A percentile compares a stretch with the other conserved stretches of the same genome.
These are phyloP conservation scores for Leucophora obtusa DNA, from an alignment of 2,888 invertebrate genomes.

Conservation along the genomic window DNA sequence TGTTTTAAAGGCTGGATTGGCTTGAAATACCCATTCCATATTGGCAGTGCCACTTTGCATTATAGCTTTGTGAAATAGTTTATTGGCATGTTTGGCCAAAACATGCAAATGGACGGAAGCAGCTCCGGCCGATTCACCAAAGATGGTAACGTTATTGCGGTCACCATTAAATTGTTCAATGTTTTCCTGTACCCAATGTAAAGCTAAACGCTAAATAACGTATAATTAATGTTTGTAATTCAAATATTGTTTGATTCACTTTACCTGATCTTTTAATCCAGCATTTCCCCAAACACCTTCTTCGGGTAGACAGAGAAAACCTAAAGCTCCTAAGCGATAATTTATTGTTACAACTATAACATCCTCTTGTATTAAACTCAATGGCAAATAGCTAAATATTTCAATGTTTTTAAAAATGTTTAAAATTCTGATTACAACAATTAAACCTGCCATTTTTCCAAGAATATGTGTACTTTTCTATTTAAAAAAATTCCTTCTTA, in stretches of 20 bases:
- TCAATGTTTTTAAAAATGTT: not conserved
- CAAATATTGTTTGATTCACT: not conserved
- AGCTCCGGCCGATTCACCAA: constrained; percentile 77
- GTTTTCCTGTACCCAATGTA: constrained; percentile 79
- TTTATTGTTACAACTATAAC: constrained; percentile 77
- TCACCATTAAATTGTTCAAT: constrained; percentile 79
- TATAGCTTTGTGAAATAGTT: constrained; percentile 76
- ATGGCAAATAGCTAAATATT: constrained; percentile 72
- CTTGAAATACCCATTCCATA: constrained; percentile 76
- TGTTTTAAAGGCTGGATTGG: constrained; percentile 67
- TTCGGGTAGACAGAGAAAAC: constrained; percentile 75
- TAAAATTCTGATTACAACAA: too few relatives aligned
- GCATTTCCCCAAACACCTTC: constrained; percentile 76
- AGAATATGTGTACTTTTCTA: too few relatives aligned
- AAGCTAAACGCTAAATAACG: constrained; percentile 75
- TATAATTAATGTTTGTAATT: not conserved
- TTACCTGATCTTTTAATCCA: constrained; percentile 76
- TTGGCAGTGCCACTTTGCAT: constrained; percentile 75
- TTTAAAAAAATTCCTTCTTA: too few relatives aligned
- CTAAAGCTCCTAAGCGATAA: constrained; percentile 76
- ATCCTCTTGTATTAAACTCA: constrained; percentile 74
- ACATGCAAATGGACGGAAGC: constrained; percentile 74
- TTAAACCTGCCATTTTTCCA: too few relatives aligned
- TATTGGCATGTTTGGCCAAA: constrained; percentile 71
- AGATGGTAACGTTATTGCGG: constrained; percentile 75